Percentiles rank a stretch among this genome's conserved stretches.
These are phyloP conservation scores for Tauraco erythrolophus DNA, from an alignment of 2,113 vertebrate species.

Conservation along the genomic window DNA sequence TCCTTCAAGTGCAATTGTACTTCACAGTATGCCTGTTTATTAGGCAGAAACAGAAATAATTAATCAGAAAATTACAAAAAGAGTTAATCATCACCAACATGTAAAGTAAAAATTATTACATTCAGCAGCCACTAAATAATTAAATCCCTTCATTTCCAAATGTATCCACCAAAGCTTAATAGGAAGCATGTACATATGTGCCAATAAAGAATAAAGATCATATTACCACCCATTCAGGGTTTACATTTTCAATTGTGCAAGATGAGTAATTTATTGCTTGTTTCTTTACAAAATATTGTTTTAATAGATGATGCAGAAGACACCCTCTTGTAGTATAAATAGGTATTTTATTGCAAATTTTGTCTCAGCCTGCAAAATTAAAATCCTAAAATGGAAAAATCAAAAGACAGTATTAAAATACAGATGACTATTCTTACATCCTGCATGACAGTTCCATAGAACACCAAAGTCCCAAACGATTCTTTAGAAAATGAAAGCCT, in stretches of 20 bases:
- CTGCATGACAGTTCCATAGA: neutral
- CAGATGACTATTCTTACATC: neutral
- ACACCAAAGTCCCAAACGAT: neutral
- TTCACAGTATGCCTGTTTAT: constrained; percentile 84
- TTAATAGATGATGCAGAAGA: neutral
- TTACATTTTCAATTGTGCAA: constrained; percentile 20
- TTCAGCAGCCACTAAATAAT: constrained; percentile 87
- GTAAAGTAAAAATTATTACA: constrained; percentile 76
- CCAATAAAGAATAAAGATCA: constrained; percentile 35
- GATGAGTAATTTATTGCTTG: neutral
- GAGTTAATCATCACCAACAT: constrained; percentile 85
- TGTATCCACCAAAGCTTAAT: constrained; percentile 77
- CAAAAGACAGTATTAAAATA: neutral
- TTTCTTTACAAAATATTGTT: neutral
- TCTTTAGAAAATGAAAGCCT: neutral
- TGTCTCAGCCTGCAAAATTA: neutral
- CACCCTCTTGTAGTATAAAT: neutral
- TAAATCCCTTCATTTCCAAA: constrained; percentile 84
- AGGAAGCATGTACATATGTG: neutral
- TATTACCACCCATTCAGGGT: neutral
- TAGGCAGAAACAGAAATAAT: constrained; percentile 86
- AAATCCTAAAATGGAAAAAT: constrained; percentile 8
- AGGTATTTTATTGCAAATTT: neutral
- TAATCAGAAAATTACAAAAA: constrained; percentile 88
- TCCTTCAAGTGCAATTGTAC: constrained; percentile 86